Conservation (phyloP, 2,888 invertebrate genomes). For the Callosobruchus maculatus region DNA sequence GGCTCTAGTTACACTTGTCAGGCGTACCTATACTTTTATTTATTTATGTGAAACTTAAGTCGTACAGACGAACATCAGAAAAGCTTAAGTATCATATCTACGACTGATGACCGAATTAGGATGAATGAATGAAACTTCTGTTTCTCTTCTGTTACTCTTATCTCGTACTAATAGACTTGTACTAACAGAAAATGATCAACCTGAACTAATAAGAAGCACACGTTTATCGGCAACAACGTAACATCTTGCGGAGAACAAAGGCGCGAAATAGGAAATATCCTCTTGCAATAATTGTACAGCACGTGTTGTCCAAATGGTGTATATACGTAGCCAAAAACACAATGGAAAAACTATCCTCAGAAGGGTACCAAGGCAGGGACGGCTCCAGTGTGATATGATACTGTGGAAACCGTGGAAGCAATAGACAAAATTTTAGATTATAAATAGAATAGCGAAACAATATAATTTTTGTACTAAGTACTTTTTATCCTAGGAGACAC, state of each 20-base stretch:
- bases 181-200: conserved; percentile 13
- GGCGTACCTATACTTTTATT: too few relatives aligned
- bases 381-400: neutral
- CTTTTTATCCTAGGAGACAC: too few relatives aligned
- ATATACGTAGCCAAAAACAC: conserved; percentile 3
- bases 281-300: conserved; percentile 24
- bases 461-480: too few relatives aligned
- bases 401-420: neutral
- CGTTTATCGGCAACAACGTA: conserved; percentile 19
- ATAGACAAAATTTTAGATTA: too few relatives aligned
- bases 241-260: conserved; percentile 24
- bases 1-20: too few relatives aligned
- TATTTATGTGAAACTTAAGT: too few relatives aligned
- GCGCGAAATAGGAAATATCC: conserved; percentile 22
- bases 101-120: too few relatives aligned
- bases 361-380: neutral
- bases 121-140: too few relatives aligned
- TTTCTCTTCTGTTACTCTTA: too few relatives aligned
- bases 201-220: conserved; percentile 26
- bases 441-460: too few relatives aligned
- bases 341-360: neutral
- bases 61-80: too few relatives aligned
- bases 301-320: conserved; percentile 35
- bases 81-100: too few relatives aligned
- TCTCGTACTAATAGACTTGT: neutral